A percentile compares a stretch with the other conserved stretches of the same genome.
Conservation (phyloP, 2,113 vertebrate genomes). For the Rhegmatorhina hoffmannsi region DNA sequence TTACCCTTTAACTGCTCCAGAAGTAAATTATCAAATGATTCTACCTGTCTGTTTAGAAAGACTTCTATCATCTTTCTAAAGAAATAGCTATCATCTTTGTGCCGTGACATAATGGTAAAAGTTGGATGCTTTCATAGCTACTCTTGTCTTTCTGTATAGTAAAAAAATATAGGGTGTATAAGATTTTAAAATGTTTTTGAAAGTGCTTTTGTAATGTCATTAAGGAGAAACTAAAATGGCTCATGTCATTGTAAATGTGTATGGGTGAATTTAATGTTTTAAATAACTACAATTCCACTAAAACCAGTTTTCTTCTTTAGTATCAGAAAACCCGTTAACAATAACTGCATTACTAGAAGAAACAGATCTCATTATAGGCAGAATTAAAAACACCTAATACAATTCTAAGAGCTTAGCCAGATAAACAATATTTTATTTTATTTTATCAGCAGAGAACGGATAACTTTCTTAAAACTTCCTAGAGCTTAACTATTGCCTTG, state of each 20-base stretch:
- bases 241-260: not conserved
- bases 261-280: not conserved
- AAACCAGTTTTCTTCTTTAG: not conserved
- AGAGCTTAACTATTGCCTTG: not conserved
- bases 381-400: not conserved
- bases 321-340: not conserved
- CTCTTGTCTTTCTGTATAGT: not conserved
- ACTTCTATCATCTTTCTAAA: not conserved
- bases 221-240: not conserved
- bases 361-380: not conserved
- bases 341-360: not conserved
- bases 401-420: not conserved
- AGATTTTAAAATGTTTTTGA: not conserved
- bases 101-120: not conserved
- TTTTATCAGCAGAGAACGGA: not conserved
- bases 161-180: not conserved
- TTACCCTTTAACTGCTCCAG: not conserved
- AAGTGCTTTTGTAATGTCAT: not conserved
- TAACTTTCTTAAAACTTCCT: not conserved
- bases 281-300: not conserved
- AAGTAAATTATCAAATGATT: not conserved
- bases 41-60: not conserved
- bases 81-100: not conserved
- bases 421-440: not conserved
- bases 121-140: not conserved